Base-by-base conservation (phyloP, 2,888 invertebrate species). In the Podabrus alpinus region DNA sequence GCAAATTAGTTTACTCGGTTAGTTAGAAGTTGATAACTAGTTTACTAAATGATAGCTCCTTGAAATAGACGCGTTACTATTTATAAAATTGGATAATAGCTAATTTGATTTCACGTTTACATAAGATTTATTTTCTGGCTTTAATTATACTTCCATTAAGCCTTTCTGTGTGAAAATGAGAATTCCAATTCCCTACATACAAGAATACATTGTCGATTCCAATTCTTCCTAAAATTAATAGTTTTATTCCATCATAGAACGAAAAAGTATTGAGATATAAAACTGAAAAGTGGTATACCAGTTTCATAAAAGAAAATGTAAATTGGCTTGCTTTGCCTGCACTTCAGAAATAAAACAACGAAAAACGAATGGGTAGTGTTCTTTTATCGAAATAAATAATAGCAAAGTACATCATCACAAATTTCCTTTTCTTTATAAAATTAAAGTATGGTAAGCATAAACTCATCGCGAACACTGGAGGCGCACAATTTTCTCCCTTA, bases 1-100 rank as follows among this genome's bases (percentile, higher is more conserved):
- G 71, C 67, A 71, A 71, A 71, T 71, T 71, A 66, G 67, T 60
- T 71, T 61, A 66, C 66, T 71, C 71, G 67, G 71, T 71, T 71
- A 71, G 67, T 71, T 71, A 16, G 59, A 66, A 71, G 67, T 71
- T 71, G 66, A 71, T 71, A 71, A 71, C 71, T 71, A 71, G 71
- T 71, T 71, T 71, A 71, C 71, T 67, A 66, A 17, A 71, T 66
- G 59, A 71, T 60, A 21, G 21, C 71, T 62, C 19, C 17, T 62
- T 62, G 19, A 62, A 62, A 62, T 62, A 62, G 19, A 62, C 62
- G 62, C 62, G 62, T 19, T 21, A 45, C 45, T n/a, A 45, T 45
- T 45, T 45, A 45, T 45, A 45, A 45, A 45, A 45, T 45, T 45
- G n/a, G 45, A 45, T 45, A 45, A 45, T 45, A n/a, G 45, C n/a